Conservation (phyloP, 2,888 invertebrate species). For the Aphidoletes aphidimyza region DNA sequence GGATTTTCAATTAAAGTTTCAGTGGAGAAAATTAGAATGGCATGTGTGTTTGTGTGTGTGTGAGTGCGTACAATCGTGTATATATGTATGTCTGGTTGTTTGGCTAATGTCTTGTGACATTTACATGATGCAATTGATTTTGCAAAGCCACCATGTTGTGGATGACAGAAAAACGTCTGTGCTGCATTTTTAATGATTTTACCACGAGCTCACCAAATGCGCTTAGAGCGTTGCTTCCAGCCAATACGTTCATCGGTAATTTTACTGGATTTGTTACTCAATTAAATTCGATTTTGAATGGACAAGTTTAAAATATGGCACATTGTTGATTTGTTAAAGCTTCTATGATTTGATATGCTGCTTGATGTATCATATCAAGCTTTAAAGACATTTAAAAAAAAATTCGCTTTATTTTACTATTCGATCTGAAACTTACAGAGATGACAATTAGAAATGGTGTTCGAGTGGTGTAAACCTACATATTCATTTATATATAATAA, state of each 20-base stretch:
- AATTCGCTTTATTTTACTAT: too few species aligned
- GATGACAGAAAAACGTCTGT: neutral
- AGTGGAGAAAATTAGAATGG: neutral
- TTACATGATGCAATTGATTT: neutral
- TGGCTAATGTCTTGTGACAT: neutral
- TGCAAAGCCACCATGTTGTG: neutral
- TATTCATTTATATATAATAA: too few species aligned
- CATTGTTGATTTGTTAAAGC: neutral
- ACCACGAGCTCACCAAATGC: neutral
- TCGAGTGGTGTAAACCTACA: too few species aligned
- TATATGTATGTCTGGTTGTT: too few species aligned
- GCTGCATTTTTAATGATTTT: constrained; percentile 1
- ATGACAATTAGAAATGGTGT: too few species aligned
- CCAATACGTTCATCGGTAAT: neutral
- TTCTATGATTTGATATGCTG: too few species aligned
- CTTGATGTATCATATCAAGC: too few species aligned
- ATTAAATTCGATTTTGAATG: constrained; percentile 2
- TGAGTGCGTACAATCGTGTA: too few species aligned
- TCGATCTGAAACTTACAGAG: too few species aligned
- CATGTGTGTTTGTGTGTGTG: neutral
- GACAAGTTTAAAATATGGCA: neutral
- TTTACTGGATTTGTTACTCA: neutral
- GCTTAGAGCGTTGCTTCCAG: neutral
- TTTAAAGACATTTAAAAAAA: too few species aligned
- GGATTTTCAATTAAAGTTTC: constrained; percentile 31